Percentiles rank a stretch among this genome's conserved stretches.
Evolutionary conservation across 1,140 invertebrate species (phyloP).

Genomic region (Onthophagus taurus): DNA sequence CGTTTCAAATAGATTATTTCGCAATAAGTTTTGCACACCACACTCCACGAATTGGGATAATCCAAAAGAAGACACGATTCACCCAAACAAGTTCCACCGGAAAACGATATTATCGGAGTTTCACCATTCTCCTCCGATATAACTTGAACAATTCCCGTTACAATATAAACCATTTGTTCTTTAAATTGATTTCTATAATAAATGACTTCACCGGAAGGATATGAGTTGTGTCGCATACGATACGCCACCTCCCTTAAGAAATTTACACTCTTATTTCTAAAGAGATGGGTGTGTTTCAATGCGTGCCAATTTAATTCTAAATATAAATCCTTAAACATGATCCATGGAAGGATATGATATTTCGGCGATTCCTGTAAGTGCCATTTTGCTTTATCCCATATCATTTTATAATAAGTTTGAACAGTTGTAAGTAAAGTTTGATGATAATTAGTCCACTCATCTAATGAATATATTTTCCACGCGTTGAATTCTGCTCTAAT

Average conservation of each 20-base stretch:
- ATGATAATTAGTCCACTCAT: conserved; percentile 7
- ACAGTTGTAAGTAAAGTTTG: not conserved
- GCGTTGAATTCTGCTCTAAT: not conserved
- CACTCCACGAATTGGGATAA: conserved; percentile 14
- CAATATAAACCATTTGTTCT: conserved; percentile 17
- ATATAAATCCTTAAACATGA: conserved; percentile 7
- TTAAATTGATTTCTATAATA: conserved; percentile 1
- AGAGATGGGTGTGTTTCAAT: conserved; percentile 18
- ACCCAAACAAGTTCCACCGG: conserved; percentile 15
- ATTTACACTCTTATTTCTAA: conserved; percentile 5
- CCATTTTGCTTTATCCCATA: conserved; percentile 6
- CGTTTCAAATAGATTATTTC: conserved; percentile 12
- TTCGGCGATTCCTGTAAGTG: not conserved
- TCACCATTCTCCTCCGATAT: conserved; percentile 20
- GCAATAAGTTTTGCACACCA: conserved; percentile 17
- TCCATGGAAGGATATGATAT: not conserved
- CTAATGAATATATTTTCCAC: not conserved
- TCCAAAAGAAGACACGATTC: conserved; percentile 15
- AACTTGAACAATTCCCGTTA: conserved; percentile 16
- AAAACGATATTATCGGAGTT: conserved; percentile 16
- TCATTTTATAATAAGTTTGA: not conserved
- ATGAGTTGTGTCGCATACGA: not conserved
- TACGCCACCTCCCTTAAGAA: conserved; percentile 13
- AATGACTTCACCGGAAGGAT: conserved; percentile 5
- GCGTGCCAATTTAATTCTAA: conserved; percentile 16